phyloP scores from a whole-genome alignment of 2,113 vertebrate genomes.

The Brienomyrus brachyistius region DNA sequence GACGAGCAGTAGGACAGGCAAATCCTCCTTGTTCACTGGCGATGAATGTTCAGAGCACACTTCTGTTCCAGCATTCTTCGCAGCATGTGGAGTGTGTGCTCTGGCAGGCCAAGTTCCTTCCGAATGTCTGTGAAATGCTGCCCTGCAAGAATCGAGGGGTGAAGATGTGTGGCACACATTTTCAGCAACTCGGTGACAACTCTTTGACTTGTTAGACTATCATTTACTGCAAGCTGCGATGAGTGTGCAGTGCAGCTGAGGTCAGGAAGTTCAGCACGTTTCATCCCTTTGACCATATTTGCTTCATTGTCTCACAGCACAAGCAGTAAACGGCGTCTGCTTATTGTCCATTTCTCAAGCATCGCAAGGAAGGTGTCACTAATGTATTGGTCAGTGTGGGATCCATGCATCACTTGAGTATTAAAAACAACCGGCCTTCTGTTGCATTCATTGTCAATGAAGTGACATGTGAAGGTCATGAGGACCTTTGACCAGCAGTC shows the following conservation, averaged over 20 bases:
- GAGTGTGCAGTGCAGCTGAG: not conserved
- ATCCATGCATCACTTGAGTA: not conserved
- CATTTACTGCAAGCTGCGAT: not conserved
- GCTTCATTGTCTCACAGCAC: not conserved
- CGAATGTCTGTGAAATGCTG: not conserved
- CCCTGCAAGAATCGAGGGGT: not conserved
- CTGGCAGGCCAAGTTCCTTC: too few species aligned
- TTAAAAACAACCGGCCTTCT: not conserved
- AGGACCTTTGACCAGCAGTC: not conserved
- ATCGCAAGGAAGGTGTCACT: not conserved
- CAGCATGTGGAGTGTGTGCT: too few species aligned
- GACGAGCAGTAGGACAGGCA: not conserved
- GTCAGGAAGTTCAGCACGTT: not conserved
- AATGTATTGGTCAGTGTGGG: not conserved
- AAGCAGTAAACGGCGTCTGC: not conserved
- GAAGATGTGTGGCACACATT: not conserved
- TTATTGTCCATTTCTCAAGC: not conserved
- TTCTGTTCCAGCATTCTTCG: not conserved
- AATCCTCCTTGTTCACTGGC: not conserved
- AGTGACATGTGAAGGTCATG: not conserved
- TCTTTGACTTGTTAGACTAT: not conserved
- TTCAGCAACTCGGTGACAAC: not conserved
- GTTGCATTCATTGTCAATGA: not conserved
- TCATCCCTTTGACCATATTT: not conserved
- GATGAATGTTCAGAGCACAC: not conserved